Evolutionary conservation across 2,888 invertebrate species (phyloP).

Genomic region (Himalopsyche anomala): DNA sequence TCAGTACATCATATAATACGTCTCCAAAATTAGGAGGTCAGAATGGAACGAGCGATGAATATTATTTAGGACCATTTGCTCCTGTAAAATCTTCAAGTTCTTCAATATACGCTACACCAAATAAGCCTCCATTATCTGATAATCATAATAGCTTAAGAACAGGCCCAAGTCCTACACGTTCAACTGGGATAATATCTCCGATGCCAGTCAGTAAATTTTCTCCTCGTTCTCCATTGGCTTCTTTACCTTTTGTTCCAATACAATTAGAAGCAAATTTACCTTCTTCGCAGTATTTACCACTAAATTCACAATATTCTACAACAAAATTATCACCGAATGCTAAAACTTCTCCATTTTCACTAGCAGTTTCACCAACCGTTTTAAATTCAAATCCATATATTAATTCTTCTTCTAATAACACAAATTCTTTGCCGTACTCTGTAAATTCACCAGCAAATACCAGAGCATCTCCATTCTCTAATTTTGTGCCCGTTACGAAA

Average conservation of each 20-base stretch:
- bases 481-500: neutral
- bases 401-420: neutral
- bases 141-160: neutral
- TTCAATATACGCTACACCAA: conserved; percentile 33
- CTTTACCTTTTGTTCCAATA: conserved; percentile 51
- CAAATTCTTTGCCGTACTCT: neutral
- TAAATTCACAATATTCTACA: conserved; percentile 11
- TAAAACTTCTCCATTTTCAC: conserved; percentile 45
- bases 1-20: neutral
- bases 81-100: conserved; percentile 28
- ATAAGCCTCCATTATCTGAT: neutral
- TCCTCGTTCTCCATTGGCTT: conserved; percentile 51
- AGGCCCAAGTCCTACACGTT: neutral
- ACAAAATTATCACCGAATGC: conserved; percentile 4
- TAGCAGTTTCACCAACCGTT: neutral
- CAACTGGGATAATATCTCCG: conserved; percentile 32
- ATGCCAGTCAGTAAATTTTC: conserved; percentile 8
- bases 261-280: neutral
- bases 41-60: neutral
- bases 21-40: conserved; percentile 16
- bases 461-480: conserved; percentile 43
- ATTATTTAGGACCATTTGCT: neutral
- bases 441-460: neutral
- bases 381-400: neutral
- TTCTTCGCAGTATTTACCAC: neutral